These are phyloP conservation scores for Symphodus melops DNA, from an alignment of 2,113 vertebrate genomes.

Conservation along the genomic window DNA sequence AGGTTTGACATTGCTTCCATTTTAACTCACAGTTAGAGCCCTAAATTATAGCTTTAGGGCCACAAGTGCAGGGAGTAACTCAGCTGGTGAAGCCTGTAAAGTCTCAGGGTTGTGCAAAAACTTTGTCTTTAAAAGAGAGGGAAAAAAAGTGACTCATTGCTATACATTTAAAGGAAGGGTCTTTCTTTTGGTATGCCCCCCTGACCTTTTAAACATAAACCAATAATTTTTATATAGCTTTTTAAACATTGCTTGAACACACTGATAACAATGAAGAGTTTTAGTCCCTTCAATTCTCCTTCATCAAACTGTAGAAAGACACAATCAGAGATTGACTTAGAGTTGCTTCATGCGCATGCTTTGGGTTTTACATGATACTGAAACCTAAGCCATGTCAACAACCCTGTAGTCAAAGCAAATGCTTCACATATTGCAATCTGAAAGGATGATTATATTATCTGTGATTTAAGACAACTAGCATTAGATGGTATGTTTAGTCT, in stretches of 20 bases:
- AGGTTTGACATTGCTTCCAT: conserved; percentile 64
- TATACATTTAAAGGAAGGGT: conserved; percentile 39
- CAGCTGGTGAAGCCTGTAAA: conserved; percentile 52
- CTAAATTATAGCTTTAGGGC: conserved; percentile 78
- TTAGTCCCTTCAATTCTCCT: background rate
- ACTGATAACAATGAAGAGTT: too few relatives aligned
- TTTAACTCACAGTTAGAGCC: conserved; percentile 67
- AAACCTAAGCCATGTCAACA: conserved; percentile 43
- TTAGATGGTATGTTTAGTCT: conserved; percentile 41
- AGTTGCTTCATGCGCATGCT: conserved; percentile 27
- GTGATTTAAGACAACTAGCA: conserved; percentile 52
- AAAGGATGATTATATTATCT: conserved; percentile 61
- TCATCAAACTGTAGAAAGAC: background rate
- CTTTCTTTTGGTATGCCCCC: background rate
- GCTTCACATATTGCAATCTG: conserved; percentile 47
- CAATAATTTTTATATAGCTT: background rate
- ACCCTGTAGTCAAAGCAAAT: conserved; percentile 30
- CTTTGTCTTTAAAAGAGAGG: conserved; percentile 58
- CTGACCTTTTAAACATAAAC: conserved; percentile 44
- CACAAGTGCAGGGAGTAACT: conserved; percentile 76
- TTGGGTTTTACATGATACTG: background rate
- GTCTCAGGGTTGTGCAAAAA: conserved; percentile 43
- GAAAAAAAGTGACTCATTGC: conserved; percentile 55
- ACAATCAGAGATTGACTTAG: conserved; percentile 3
- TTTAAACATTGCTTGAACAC: conserved; percentile 20